Evolutionary conservation across 37 sponge, comb jelly and placozoan species (phyloP).

Genomic region (Mnemiopsis leidyi): DNA sequence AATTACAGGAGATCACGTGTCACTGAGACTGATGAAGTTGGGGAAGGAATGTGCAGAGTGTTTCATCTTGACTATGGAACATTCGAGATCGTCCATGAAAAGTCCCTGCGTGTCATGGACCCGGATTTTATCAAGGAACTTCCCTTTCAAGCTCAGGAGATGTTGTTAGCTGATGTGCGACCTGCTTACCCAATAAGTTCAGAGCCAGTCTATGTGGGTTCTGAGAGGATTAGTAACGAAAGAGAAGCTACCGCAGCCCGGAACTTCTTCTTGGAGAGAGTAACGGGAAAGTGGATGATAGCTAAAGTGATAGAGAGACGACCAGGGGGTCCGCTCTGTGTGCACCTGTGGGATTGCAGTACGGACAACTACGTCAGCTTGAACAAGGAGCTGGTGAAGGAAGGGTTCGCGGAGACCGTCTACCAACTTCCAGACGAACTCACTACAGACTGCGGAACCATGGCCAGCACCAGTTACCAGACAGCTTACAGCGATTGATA

Average conservation of each 20-base stretch:
- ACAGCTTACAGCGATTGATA: neutral
- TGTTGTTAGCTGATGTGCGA: constrained; percentile 23
- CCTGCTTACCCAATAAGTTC: neutral
- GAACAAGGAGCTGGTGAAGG: constrained; percentile 30
- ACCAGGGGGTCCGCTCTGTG: neutral
- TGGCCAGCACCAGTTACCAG: constrained; percentile 42
- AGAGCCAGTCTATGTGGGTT: constrained; percentile 8
- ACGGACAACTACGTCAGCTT: neutral
- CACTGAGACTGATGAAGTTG: constrained; percentile 46
- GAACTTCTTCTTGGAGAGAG: constrained; percentile 21
- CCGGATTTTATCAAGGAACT: neutral
- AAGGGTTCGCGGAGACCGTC: neutral
- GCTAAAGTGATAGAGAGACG: constrained; percentile 42
- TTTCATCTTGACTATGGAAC: constrained; percentile 57
- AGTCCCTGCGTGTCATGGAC: constrained; percentile 20
- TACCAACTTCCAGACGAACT: constrained; percentile 29
- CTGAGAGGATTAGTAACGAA: neutral
- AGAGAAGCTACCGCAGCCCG: neutral
- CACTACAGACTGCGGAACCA: constrained; percentile 44
- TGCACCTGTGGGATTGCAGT: constrained; percentile 38
- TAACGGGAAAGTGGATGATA: constrained; percentile 33
- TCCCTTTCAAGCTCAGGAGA: constrained; percentile 51
- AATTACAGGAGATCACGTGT: constrained; percentile 38
- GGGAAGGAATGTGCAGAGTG: neutral
- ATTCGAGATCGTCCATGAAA: constrained; percentile 26